Percentiles rank a stretch among this genome's conserved stretches.
Evolutionary conservation across 2,888 invertebrate genomes (phyloP).

Genomic region (Nymphalis urticae): DNA sequence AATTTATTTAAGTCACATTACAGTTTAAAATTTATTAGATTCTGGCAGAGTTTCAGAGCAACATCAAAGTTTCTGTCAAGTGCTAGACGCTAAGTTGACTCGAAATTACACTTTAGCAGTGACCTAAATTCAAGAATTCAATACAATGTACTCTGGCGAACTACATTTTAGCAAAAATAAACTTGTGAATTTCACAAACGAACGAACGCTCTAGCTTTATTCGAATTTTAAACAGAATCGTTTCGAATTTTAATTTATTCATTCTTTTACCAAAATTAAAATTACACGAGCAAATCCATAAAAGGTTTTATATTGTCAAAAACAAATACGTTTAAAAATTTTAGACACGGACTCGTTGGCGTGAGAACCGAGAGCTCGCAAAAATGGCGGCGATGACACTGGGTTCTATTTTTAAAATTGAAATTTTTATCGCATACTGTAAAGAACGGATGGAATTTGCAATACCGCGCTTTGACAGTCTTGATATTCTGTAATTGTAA

Average conservation of each 20-base stretch:
- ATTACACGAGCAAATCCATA: too few species aligned
- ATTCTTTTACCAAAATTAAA: too few species aligned
- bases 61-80: slow-evolving; percentile 5
- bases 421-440: slow-evolving; percentile 30
- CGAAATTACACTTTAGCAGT: slow-evolving; percentile 2
- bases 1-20: not conserved
- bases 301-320: not conserved
- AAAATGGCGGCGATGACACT: slow-evolving; percentile 33
- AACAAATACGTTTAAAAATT: slow-evolving; percentile 5
- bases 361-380: slow-evolving; percentile 9
- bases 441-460: slow-evolving; percentile 15
- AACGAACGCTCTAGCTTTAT: not conserved
- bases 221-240: not conserved
- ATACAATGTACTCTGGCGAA: slow-evolving; percentile 7
- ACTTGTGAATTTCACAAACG: slow-evolving; percentile 7
- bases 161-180: slow-evolving; percentile 5
- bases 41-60: slow-evolving; percentile 1
- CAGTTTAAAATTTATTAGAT: not conserved
- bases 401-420: slow-evolving; percentile 34
- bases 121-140: slow-evolving; percentile 12
- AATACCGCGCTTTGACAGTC: slow-evolving; percentile 20
- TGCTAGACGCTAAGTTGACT: slow-evolving; percentile 6
- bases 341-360: not conserved
- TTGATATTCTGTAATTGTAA: slow-evolving; percentile 19
- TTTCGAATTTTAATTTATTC: not conserved